Base-by-base conservation (phyloP, 1,140 invertebrate species). In the Pararge aegeria region DNA sequence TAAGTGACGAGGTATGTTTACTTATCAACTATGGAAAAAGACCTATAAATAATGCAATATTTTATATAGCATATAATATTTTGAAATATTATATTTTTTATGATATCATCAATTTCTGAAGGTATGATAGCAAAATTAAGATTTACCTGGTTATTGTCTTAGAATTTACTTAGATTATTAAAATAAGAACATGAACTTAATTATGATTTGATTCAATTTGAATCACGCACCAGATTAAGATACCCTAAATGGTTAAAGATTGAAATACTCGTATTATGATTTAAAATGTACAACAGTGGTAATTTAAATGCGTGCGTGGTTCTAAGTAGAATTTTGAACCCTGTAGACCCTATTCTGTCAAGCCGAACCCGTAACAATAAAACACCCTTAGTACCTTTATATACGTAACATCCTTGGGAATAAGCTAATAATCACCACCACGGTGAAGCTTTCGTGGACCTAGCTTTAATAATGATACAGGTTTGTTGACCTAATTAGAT, bases 1-100 rank as follows among this genome's bases (percentile, higher is more conserved):
- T 98, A 83, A 96, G 96, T 86, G 97, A 98, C 89, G 97, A 98
- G 95, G 97, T 98, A 89, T 66, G 80, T 78, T 75, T 50, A 55
- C 40, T 49, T 51, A 49, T 58, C 57, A 19, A 48, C 13, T 13
- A 58, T 57, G 27, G 13, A 56, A 49, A 42, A 18, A 42, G 7
- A 42, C 13, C 0, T 42, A 1, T 18, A 19, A 13, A 18, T 16
- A n/a, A 34, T 55, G 50, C 9, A 59, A 53, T 52, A 40, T 53
- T 30, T 42, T 53, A 56, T 38, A 50, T 13, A 40, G 42, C 38
- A 30, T 10, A 16, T 42, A 19, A 70, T 24, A 24, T 7, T 24
- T 7, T 2, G 2, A 24, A 4, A 24, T 24, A 4, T 24, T 4
- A 24, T 24, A 4, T 24, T 4, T 24, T 24, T 24, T 24, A 24